phyloP scores from a whole-genome alignment of 2,888 invertebrate species.

The Macropis europaea region DNA sequence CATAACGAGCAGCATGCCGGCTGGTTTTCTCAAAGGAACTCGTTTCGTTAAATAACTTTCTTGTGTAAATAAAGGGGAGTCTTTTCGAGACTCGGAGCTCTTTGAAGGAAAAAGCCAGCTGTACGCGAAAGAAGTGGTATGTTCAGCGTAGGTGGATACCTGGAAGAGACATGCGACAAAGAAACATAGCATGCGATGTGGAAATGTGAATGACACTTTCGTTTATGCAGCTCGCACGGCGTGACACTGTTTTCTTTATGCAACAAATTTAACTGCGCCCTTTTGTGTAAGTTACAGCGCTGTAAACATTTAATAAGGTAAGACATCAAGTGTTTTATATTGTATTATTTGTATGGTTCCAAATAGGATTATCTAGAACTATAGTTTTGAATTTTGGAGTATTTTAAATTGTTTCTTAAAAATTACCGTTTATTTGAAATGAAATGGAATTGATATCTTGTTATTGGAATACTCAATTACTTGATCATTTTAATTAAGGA shows the following conservation, averaged over 20 bases:
- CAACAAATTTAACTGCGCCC: background rate
- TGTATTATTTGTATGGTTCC: no score
- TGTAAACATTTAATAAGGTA: background rate
- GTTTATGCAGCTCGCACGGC: background rate
- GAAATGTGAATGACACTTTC: conserved; percentile 15
- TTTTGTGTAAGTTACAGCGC: background rate
- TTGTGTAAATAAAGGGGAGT: conserved; percentile 30
- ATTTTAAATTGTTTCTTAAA: no score
- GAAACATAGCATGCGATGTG: background rate
- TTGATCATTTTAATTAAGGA: no score
- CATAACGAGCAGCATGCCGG: conserved; percentile 14
- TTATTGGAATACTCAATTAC: no score
- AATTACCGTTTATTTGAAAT: no score
- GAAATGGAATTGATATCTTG: no score
- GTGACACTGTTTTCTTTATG: background rate
- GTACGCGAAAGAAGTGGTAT: conserved; percentile 32
- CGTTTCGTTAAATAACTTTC: conserved; percentile 45
- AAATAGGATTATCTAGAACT: no score
- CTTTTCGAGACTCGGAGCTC: conserved; percentile 17
- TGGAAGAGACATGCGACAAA: background rate
- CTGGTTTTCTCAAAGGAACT: conserved; percentile 29
- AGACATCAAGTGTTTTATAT: no score
- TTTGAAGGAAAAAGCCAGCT: conserved; percentile 32
- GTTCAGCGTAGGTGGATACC: conserved; percentile 8
- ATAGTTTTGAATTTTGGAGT: no score